phyloP scores from a whole-genome alignment of 2,113 vertebrate species.

The Pyrgilauda ruficollis region DNA sequence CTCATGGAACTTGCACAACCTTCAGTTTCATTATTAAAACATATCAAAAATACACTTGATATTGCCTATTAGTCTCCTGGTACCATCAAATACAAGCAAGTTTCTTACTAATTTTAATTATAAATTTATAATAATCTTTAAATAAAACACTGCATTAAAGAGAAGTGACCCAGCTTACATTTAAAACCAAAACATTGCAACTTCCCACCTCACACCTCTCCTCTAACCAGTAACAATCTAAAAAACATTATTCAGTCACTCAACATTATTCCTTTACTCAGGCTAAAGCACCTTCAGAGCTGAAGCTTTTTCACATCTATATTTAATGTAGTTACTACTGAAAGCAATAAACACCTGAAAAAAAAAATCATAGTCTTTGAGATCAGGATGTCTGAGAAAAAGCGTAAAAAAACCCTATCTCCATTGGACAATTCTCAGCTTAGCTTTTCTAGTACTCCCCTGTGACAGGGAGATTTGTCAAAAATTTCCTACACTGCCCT shows the following conservation, averaged over 20 bases:
- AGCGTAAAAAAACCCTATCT: not conserved
- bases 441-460: not conserved
- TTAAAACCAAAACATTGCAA: not conserved
- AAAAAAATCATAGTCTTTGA: not conserved
- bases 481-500: not conserved
- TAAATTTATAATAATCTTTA: not conserved
- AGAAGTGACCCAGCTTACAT: not conserved
- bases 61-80: not conserved
- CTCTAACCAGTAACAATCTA: not conserved
- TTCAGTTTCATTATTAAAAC: not conserved
- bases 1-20: not conserved
- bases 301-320: not conserved
- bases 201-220: not conserved
- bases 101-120: not conserved
- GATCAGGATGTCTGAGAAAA: not conserved
- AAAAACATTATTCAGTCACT: not conserved
- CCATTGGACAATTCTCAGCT: accelerated
- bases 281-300: not conserved
- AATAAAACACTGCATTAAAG: not conserved
- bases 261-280: not conserved
- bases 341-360: not conserved
- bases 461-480: not conserved
- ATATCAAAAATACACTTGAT: not conserved
- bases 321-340: not conserved
- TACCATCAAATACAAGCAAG: not conserved